phyloP scores from a whole-genome alignment of 2,888 invertebrate genomes.

The Parelbella ahira region DNA sequence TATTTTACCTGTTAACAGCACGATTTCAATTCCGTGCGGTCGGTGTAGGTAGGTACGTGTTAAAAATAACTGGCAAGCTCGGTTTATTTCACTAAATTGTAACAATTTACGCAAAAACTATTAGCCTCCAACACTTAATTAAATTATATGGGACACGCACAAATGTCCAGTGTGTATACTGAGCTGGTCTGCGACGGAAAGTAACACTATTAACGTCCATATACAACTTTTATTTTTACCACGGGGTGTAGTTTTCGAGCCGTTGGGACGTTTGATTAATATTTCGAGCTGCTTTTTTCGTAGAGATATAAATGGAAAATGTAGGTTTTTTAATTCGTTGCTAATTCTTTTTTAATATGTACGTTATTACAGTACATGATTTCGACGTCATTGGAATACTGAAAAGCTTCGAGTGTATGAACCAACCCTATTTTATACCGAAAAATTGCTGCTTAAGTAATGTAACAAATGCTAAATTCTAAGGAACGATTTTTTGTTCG shows the following conservation, averaged over 20 bases:
- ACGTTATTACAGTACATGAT: too few relatives aligned
- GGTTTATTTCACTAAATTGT: conserved; percentile 58
- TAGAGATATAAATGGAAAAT: too few relatives aligned
- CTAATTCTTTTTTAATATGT: too few relatives aligned
- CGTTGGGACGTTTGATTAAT: too few relatives aligned
- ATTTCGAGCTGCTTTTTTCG: too few relatives aligned
- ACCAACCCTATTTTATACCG: too few relatives aligned
- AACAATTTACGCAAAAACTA: conserved; percentile 58
- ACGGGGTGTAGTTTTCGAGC: background rate
- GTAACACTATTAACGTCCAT: conserved; percentile 19
- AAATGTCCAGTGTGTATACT: conserved; percentile 30
- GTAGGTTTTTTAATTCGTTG: too few relatives aligned
- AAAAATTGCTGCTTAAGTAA: too few relatives aligned
- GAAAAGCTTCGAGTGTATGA: too few relatives aligned
- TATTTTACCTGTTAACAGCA: conserved; percentile 61
- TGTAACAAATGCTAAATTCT: too few relatives aligned
- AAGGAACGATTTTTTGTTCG: too few relatives aligned
- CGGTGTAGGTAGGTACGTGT: conserved; percentile 49
- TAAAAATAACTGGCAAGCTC: conserved; percentile 51
- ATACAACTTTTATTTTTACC: conserved; percentile 9
- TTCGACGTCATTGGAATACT: too few relatives aligned
- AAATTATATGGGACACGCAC: conserved; percentile 59
- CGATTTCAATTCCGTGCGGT: conserved; percentile 62
- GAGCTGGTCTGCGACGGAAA: conserved; percentile 18
- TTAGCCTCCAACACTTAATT: conserved; percentile 56